Conservation (phyloP, 2,113 vertebrate species). For the Siniperca chuatsi region DNA sequence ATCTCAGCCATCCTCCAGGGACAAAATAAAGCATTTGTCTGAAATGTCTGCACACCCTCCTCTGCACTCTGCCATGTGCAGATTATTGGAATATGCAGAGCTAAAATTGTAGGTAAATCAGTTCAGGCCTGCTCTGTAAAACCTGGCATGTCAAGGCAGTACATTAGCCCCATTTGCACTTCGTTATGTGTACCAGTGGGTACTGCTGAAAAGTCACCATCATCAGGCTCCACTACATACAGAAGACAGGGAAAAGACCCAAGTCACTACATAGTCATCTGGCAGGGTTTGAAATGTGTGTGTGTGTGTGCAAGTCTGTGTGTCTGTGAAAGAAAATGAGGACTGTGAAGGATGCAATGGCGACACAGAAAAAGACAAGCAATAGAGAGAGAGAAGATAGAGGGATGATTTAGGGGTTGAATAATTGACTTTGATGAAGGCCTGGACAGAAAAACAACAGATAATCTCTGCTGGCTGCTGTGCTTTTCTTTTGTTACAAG, state of each 20-base stretch:
- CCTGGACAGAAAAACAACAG: slow-evolving; percentile 23
- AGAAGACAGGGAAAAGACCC: slow-evolving; percentile 36
- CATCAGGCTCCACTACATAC: slow-evolving; percentile 53
- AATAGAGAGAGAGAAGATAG: slow-evolving; percentile 45
- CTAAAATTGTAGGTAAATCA: slow-evolving; percentile 70
- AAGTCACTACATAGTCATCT: slow-evolving; percentile 1
- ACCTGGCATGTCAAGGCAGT: slow-evolving; percentile 71
- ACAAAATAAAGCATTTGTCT: slow-evolving; percentile 17
- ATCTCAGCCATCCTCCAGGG: neutral
- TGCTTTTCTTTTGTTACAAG: slow-evolving; percentile 37
- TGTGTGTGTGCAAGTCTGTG: neutral
- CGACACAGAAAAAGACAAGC: neutral
- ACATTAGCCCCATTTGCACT: slow-evolving; percentile 77
- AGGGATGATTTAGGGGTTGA: slow-evolving; percentile 54
- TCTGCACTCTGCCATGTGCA: slow-evolving; percentile 48
- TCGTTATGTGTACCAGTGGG: slow-evolving; percentile 74
- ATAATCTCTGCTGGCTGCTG: slow-evolving; percentile 28
- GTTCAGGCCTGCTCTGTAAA: slow-evolving; percentile 75
- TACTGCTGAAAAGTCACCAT: slow-evolving; percentile 61
- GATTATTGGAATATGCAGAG: slow-evolving; percentile 61
- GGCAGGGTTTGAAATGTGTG: slow-evolving; percentile 5
- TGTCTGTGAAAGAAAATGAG: slow-evolving; percentile 7
- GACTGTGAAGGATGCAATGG: neutral
- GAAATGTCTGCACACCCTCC: slow-evolving; percentile 17
- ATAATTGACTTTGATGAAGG: slow-evolving; percentile 55